These are phyloP conservation scores for Pavo muticus DNA, from an alignment of 2,113 vertebrate species.

Conservation along the genomic window DNA sequence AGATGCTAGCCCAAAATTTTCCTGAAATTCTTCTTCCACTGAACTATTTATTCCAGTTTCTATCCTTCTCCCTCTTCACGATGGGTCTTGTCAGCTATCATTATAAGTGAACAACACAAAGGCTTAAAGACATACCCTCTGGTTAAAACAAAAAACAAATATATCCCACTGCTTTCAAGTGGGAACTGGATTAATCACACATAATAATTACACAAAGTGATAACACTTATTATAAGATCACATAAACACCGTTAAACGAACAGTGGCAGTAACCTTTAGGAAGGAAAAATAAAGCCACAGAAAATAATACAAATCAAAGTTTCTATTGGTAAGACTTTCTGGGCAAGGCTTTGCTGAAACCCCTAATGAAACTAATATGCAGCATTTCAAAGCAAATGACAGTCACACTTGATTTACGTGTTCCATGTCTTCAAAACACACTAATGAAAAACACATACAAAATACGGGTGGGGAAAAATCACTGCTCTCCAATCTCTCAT, in stretches of 20 bases:
- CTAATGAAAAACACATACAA: neutral
- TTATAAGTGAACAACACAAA: constrained; percentile 71
- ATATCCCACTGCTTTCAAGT: constrained; percentile 67
- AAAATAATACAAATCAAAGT: constrained; percentile 55
- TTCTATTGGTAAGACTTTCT: neutral
- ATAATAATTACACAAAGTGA: constrained; percentile 78
- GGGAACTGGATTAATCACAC: constrained; percentile 73
- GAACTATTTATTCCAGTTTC: constrained; percentile 15
- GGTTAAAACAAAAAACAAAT: constrained; percentile 44
- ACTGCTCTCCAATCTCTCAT: neutral
- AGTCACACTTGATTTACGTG: constrained; percentile 14
- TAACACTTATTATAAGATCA: constrained; percentile 74
- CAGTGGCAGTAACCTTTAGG: constrained; percentile 73
- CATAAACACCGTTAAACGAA: constrained; percentile 72
- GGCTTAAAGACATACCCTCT: constrained; percentile 70
- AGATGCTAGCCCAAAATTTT: neutral
- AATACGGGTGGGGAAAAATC: neutral
- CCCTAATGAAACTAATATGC: neutral
- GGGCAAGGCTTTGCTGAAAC: neutral
- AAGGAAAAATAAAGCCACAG: constrained; percentile 61
- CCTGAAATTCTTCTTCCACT: neutral
- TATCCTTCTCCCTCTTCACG: constrained; percentile 15
- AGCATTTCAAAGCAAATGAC: constrained; percentile 42
- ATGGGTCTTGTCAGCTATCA: constrained; percentile 67
- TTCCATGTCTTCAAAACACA: neutral